These are phyloP conservation scores for Ursus arctos DNA, from an alignment of 2,113 vertebrate species.

Conservation along the genomic window DNA sequence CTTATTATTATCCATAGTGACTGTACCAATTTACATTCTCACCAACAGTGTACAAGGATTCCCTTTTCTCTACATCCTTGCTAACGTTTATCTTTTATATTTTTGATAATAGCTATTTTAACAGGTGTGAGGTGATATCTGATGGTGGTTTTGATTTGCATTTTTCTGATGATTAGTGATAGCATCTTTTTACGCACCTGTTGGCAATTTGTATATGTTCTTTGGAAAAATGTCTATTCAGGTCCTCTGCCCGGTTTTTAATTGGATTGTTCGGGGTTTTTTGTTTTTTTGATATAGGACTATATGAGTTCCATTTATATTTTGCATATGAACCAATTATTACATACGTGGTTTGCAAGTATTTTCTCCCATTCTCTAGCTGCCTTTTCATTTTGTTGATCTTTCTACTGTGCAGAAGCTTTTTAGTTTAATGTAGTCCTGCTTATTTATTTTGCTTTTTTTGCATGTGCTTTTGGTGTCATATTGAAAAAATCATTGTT, in stretches of 20 bases:
- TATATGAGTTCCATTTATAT: not conserved
- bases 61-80: not conserved
- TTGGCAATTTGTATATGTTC: not conserved
- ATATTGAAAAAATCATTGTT: not conserved
- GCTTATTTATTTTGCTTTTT: not conserved
- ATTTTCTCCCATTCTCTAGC: not conserved
- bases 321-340: not conserved
- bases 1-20: not conserved
- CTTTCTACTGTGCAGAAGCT: not conserved
- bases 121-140: not conserved
- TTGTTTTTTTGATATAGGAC: not conserved
- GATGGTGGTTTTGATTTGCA: not conserved
- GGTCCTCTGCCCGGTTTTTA: not conserved
- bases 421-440: not conserved
- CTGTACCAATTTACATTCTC: not conserved
- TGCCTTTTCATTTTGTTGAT: not conserved
- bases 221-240: not conserved
- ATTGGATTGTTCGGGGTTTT: not conserved
- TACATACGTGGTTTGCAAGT: not conserved
- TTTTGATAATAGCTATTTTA: not conserved
- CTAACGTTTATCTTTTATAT: not conserved
- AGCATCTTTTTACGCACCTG: not conserved
- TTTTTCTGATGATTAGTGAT: not conserved
- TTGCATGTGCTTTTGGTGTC: not conserved
- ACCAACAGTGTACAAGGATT: not conserved